phyloP scores from a whole-genome alignment of 2,888 invertebrate species.

The Diloba caeruleocephala region DNA sequence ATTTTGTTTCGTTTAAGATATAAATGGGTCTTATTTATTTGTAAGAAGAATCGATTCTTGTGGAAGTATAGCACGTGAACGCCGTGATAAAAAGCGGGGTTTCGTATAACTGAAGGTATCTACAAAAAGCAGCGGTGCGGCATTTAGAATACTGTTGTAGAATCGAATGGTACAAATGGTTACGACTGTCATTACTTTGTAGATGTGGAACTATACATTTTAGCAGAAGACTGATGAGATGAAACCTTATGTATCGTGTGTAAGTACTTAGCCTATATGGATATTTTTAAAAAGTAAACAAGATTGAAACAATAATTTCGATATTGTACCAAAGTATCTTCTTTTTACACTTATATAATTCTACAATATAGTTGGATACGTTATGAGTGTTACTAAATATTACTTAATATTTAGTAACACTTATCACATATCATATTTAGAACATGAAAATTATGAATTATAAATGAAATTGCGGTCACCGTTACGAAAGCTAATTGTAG shows the following conservation, averaged over 20 bases:
- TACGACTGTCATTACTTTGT: conserved; percentile 13
- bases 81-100: conserved; percentile 59
- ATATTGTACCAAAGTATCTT: too few relatives aligned
- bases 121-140: conserved; percentile 49
- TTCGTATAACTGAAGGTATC: conserved; percentile 45
- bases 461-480: conserved; percentile 1
- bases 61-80: conserved; percentile 65
- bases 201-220: conserved; percentile 1
- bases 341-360: too few relatives aligned
- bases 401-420: too few relatives aligned
- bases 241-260: background rate
- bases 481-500: conserved; percentile 8
- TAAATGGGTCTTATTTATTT: conserved; percentile 48
- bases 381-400: too few relatives aligned
- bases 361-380: too few relatives aligned
- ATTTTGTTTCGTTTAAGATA: conserved; percentile 18
- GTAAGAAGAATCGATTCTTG: conserved; percentile 45
- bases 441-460: conserved; percentile 5
- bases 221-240: background rate
- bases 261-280: too few relatives aligned
- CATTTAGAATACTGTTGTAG: conserved; percentile 33
- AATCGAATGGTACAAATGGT: conserved; percentile 36
- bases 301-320: too few relatives aligned
- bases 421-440: background rate
- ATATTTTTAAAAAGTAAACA: too few relatives aligned